Percentiles rank a stretch among this genome's conserved stretches.
phyloP scores from a whole-genome alignment of 2,797 vertebrate genomes.

The Falco columbarius region DNA sequence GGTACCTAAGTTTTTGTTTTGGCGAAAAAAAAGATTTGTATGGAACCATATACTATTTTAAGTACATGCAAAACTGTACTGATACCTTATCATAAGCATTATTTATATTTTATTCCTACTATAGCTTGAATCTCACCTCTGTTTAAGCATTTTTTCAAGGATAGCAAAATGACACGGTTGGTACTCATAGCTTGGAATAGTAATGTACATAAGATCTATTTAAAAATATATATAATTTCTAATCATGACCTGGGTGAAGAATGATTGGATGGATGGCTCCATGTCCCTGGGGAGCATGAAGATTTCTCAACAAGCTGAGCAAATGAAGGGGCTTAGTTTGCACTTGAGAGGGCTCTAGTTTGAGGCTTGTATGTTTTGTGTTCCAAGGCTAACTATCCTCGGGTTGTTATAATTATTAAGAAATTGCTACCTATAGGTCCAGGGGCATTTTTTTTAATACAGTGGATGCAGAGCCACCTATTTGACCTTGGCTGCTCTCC shows the following conservation, averaged over 20 bases:
- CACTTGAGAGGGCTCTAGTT: constrained; percentile 22
- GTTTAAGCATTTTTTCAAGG: background rate
- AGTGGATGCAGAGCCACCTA: constrained; percentile 3
- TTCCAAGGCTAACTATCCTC: constrained; percentile 12
- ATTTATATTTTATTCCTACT: background rate
- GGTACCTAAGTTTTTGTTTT: background rate
- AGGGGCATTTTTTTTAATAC: constrained; percentile 54
- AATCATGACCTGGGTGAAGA: background rate
- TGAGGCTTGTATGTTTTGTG: constrained; percentile 32
- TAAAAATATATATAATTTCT: background rate
- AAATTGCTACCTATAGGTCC: constrained; percentile 29
- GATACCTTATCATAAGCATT: background rate
- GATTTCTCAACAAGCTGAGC: background rate
- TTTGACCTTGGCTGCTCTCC: constrained; percentile 50
- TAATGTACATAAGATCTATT: background rate
- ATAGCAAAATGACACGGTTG: background rate
- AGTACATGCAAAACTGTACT: background rate
- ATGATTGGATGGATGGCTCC: background rate
- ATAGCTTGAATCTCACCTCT: background rate
- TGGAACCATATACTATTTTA: background rate
- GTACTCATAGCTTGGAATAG: background rate
- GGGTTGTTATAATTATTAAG: constrained; percentile 53
- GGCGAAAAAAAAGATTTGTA: background rate
- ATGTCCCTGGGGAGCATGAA: background rate
- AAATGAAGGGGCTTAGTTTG: constrained; percentile 11